Base-by-base conservation (phyloP, 2,113 vertebrate genomes). In the Oncorhynchus mykiss region DNA sequence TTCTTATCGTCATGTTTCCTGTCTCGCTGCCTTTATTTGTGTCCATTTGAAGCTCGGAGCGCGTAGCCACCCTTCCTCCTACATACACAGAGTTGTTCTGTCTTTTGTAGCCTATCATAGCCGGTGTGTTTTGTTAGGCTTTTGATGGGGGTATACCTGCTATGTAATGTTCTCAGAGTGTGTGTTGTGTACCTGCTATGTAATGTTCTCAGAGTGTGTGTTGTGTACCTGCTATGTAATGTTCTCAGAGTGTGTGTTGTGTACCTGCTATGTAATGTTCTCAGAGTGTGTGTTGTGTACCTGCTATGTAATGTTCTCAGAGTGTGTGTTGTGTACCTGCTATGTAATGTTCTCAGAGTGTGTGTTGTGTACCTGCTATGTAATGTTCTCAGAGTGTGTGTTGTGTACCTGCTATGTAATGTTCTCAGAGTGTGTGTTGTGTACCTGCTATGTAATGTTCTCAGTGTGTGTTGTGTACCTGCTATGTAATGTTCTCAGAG, bases 161-260 rank as follows among this genome's bases (percentile, higher is more conserved):
- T 34, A 1, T 34, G 31, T 34, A 34, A 34, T 34, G 31, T 34
- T 34, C 31, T 6, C 31, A 5, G 76, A 22, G 59, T 77, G 68
- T 70, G 68, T 70, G 67, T 68, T 71, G 39, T 31, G 31, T 31
- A 1, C 31, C 31, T 5, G 31, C 31, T 31, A 5, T 31, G 31
- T 31, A 31, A 31, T 31, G 31, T 31, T 31, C 31, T 5, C 25
- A 27, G 25, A 27, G 59, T 77, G 68, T 49, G 68, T 70, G 67
- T 68, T 71, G 39, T 31, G 31, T 31, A 5, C 5, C 31, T 5
- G 31, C 31, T 31, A 1, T 31, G 31, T 31, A 31, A 31, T 31
- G 31, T 31, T 31, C 31, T 5, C 31, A 31, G 76, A 22, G 59
- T 77, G 68, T 70, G 68, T 70, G 67, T 68, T 71, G 39, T 31